Evolutionary conservation across 2,797 vertebrate genomes (phyloP), one percentile per base, ranked within the genome.

Genomic region (Oreochromis mossambicus): DNA sequence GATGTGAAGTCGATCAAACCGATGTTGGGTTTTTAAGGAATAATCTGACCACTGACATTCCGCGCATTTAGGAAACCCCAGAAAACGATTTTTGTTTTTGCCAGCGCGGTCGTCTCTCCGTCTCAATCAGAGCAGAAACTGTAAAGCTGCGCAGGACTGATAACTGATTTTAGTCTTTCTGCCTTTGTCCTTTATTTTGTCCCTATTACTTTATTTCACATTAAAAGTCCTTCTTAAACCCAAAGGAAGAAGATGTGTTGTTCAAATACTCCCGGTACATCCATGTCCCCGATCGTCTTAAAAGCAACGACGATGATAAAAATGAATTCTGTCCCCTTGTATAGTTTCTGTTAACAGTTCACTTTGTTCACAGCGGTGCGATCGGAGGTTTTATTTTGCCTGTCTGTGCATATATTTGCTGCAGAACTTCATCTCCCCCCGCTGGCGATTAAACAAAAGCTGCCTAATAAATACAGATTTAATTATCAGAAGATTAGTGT

Each of bases 401-500:
- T 14, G 36, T 70, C 80, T 87, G 48, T 58, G 88, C 77, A 89
- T 78, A 91, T 85, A 92, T 93, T 92, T 85, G 51, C 70, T 51
- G 81, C 86, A 21, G 24, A 86, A 83, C 84, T 88, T 88, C 15
- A 61, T 90, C 76, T 89, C 82, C 43, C 68, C 77, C 43, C 5
- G 12, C 32, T 17, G 36, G 14, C 12, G 21, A 79, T 73, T 82
- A 87, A 87, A 84, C 83, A 89, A 79, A 90, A 82, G 84, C 84
- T 32, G 55, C 21, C 55, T 77, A 26, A 89, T 88, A 87, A 91
- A 94, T 88, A 88, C 88, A 63, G 84, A 94, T 94, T 93, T 85
- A 92, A 94, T 95, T 89, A 95, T 81, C 75, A 4, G 77, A 80
- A 92, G 92, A 95, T 95, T 93, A 93, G 87, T 21, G 70, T 21